phyloP scores from a whole-genome alignment of 2,888 invertebrate species.

The Phanerotoma sp. region DNA sequence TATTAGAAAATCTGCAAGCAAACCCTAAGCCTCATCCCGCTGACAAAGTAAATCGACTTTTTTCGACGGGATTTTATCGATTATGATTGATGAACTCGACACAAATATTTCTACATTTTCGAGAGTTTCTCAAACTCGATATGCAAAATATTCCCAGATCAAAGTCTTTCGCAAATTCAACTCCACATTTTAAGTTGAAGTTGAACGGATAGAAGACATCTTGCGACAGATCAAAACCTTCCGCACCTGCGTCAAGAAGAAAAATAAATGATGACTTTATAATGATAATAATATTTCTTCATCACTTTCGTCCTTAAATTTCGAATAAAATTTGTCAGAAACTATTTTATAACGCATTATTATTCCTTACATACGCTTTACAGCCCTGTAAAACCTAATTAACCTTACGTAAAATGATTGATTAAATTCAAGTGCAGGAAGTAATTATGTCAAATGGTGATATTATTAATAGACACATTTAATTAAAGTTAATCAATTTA shows the following conservation, averaged over 20 bases:
- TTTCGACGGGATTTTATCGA: constrained; percentile 43
- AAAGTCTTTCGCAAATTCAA: not conserved
- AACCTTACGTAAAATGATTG: too few relatives aligned
- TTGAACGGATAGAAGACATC: not conserved
- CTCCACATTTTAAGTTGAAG: too few relatives aligned
- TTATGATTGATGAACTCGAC: constrained; percentile 49
- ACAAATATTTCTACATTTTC: too few relatives aligned
- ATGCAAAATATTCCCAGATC: not conserved
- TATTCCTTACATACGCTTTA: too few relatives aligned
- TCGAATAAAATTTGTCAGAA: not conserved
- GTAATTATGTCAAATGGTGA: too few relatives aligned
- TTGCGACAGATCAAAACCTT: not conserved
- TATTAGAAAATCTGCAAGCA: not conserved
- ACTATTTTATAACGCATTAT: constrained; percentile 11
- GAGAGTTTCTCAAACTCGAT: too few relatives aligned
- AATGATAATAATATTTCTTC: too few relatives aligned
- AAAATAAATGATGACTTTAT: not conserved
- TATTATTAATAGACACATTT: too few relatives aligned
- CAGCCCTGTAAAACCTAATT: too few relatives aligned
- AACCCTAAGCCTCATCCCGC: constrained; percentile 17
- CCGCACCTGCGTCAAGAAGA: not conserved
- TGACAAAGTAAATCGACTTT: constrained; percentile 44
- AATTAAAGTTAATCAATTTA: too few relatives aligned
- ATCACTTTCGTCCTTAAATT: not conserved
- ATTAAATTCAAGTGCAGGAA: too few relatives aligned